These are phyloP conservation scores for Steromphala cineraria DNA, from an alignment of 2,888 invertebrate genomes.

Conservation along the genomic window DNA sequence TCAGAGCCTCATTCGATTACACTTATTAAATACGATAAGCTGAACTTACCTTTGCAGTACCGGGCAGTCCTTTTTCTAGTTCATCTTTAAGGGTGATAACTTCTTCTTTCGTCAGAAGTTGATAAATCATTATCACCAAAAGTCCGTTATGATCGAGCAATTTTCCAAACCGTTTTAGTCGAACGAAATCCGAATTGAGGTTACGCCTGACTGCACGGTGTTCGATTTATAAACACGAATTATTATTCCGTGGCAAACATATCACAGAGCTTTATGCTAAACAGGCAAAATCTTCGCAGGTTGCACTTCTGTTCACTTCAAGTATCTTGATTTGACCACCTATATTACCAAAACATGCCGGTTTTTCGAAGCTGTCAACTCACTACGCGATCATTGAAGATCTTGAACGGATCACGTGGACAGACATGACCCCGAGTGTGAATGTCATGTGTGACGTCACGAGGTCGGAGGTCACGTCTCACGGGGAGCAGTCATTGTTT, in stretches of 20 bases:
- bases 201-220: too few species aligned
- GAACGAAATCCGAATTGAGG: too few species aligned
- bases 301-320: too few species aligned
- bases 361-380: not conserved
- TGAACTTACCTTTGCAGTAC: slow-evolving; percentile 36
- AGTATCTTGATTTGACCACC: too few species aligned
- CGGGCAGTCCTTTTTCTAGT: slow-evolving; percentile 28
- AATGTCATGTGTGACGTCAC: slow-evolving; percentile 14
- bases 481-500: not conserved
- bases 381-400: slow-evolving; percentile 15
- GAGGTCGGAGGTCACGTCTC: not conserved
- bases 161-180: too few species aligned
- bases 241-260: too few species aligned
- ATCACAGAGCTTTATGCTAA: too few species aligned
- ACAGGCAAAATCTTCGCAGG: too few species aligned
- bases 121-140: slow-evolving; percentile 32
- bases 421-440: slow-evolving; percentile 13
- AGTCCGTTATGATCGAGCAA: too few species aligned
- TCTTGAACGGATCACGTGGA: slow-evolving; percentile 6
- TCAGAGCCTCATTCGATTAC: too few species aligned
- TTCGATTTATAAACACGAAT: too few species aligned
- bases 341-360: not conserved
- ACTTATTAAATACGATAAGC: not conserved
- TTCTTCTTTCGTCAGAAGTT: slow-evolving; percentile 29
- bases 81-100: slow-evolving; percentile 26